These are phyloP conservation scores for Drosophila arizonae DNA, from an alignment of 1,140 invertebrate genomes.

Conservation along the genomic window DNA sequence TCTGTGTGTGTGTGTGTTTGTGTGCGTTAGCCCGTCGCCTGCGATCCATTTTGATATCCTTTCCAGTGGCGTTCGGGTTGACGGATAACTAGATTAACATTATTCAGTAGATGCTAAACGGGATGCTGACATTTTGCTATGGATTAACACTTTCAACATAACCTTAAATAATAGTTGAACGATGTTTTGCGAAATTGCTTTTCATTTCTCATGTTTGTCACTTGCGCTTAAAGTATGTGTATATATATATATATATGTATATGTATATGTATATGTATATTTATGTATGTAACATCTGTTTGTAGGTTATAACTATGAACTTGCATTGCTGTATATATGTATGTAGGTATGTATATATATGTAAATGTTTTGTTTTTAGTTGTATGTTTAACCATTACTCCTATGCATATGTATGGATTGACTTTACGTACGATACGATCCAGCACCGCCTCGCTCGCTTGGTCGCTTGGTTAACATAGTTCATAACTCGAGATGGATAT, in stretches of 20 bases:
- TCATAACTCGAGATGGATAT: conserved; percentile 32
- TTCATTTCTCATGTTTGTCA: conserved; percentile 53
- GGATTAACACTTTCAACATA: conserved; percentile 8
- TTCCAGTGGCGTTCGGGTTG: not conserved
- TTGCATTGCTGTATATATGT: conserved; percentile 21
- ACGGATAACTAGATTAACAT: conserved; percentile 9
- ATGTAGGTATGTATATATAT: conserved; percentile 27
- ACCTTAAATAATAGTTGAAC: conserved; percentile 41
- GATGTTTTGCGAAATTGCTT: conserved; percentile 69
- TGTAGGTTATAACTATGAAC: conserved; percentile 46
- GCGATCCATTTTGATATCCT: not conserved
- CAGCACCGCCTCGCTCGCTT: conserved; percentile 15
- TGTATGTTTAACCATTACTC: conserved; percentile 55
- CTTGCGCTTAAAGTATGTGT: conserved; percentile 47
- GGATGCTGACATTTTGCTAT: not conserved
- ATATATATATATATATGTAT: conserved; percentile 1
- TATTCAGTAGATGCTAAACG: not conserved
- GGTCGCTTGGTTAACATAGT: conserved; percentile 40
- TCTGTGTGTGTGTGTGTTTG: conserved; percentile 32
- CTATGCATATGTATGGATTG: conserved; percentile 71
- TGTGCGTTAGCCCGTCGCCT: conserved; percentile 47
- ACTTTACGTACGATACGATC: conserved; percentile 50
- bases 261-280: not conserved
- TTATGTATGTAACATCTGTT: conserved; percentile 42
- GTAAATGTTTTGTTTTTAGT: conserved; percentile 24